Base-by-base conservation (phyloP, 2,113 vertebrate species). In the Falco punctatus region DNA sequence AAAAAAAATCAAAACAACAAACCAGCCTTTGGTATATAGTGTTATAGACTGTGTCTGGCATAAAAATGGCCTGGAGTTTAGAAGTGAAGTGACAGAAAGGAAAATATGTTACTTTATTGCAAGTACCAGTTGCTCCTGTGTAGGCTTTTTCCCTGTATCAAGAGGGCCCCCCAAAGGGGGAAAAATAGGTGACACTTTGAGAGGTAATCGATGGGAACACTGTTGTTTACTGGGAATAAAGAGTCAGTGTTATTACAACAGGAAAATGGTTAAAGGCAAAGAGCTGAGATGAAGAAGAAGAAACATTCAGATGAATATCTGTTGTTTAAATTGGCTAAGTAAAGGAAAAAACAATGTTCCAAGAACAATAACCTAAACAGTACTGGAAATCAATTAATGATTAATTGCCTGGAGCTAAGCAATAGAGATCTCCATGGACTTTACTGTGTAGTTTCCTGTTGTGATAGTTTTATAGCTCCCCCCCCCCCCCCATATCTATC, bases 321-420 rank as follows among this genome's bases (percentile, higher is more conserved):
- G 67, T 17, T 85, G 54, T 91, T 91, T 79, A 75, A 91, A 85
- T 58, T 84, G 88, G 73, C 87, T 26, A 65, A 33, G n/a, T 33
- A 58, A 80, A 48, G 87, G 66, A 26, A 11, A 87, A 87, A 94
- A 64, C 5, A 19, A 4, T n/a, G 16, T 88, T 89, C 84, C 33
- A 81, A 84, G 84, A 78, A 28, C 57, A 91, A 33, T 40, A 94
- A 52, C 54, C 27, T 38, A 24, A 79, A 49, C 12, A 12, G 40
- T 26, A n/a, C 24, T 57, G 66, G 73, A 72, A 72, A 74, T 75
- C 46, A 57, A 57, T 90, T 54, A 57, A 27, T 80, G 62, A 46
- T 51, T 52, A 75, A 40, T 69, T 82, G 23, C 54, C 81, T 80
- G 75, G 54, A 69, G 66, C 70, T 65, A 54, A 85, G 79, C 71